A percentile compares a stretch with the other conserved stretches of the same genome.
Conservation (phyloP, 2,797 vertebrate genomes). For the Microctenopoma lineatum region DNA sequence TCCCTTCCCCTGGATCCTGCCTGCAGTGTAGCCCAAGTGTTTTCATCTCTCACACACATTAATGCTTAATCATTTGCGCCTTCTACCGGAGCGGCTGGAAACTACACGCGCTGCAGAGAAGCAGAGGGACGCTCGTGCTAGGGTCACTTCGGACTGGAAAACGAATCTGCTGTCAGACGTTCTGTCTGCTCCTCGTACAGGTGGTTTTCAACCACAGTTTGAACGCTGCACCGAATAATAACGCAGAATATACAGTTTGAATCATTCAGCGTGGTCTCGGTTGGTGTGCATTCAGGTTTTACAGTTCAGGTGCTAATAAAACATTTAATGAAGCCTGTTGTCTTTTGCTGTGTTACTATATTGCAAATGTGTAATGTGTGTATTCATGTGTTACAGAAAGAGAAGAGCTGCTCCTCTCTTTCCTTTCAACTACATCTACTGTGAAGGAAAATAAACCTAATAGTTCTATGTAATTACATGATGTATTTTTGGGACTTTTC, state of each 20-base stretch:
- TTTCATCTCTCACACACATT: slow-evolving; percentile 53
- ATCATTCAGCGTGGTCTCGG: neutral
- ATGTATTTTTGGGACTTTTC: neutral
- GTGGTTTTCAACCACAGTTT: neutral
- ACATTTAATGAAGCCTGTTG: neutral
- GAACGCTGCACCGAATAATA: neutral
- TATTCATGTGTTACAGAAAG: neutral
- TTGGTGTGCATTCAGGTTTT: neutral
- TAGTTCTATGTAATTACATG: too few species aligned
- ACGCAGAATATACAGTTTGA: neutral
- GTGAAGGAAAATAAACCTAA: neutral
- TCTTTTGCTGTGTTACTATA: slow-evolving; percentile 17
- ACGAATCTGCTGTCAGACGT: neutral
- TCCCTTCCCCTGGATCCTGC: slow-evolving; percentile 32
- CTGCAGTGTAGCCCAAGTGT: slow-evolving; percentile 52
- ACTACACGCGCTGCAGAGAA: slow-evolving; percentile 72
- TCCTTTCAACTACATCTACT: neutral
- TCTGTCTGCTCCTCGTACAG: neutral
- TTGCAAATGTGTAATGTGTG: neutral
- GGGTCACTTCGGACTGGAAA: slow-evolving; percentile 1
- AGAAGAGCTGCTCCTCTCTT: neutral
- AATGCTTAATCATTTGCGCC: slow-evolving; percentile 93
- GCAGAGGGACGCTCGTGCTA: slow-evolving; percentile 7
- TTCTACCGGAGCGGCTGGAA: slow-evolving; percentile 88
- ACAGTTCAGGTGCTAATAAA: slow-evolving; percentile 42